phyloP scores from a whole-genome alignment of 2,797 vertebrate genomes.

The Argentina silus region DNA sequence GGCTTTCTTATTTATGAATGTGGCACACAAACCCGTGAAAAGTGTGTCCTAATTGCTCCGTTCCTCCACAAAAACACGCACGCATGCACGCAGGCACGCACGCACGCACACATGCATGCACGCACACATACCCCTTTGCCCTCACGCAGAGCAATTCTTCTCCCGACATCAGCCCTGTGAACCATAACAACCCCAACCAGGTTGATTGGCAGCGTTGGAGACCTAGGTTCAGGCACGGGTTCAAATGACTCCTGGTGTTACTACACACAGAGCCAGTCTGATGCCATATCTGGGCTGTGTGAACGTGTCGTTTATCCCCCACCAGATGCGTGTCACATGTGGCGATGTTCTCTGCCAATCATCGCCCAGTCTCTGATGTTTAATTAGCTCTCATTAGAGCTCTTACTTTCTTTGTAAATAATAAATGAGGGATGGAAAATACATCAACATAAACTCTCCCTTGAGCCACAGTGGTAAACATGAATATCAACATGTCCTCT shows the following conservation, averaged over 20 bases:
- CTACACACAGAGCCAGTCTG: conserved; percentile 29
- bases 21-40: no score
- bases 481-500: conserved; percentile 55
- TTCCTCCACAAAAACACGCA: conserved; percentile 10
- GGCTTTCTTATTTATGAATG: no score
- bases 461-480: conserved; percentile 56
- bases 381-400: conserved; percentile 78
- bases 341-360: conserved; percentile 75
- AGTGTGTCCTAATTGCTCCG: no score
- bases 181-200: conserved; percentile 68
- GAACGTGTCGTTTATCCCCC: conserved; percentile 48
- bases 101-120: background rate
- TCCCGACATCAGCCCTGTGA: conserved; percentile 55
- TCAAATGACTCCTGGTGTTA: conserved; percentile 33
- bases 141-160: conserved; percentile 29
- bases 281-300: conserved; percentile 10
- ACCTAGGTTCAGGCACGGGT: conserved; percentile 70
- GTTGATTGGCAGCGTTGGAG: conserved; percentile 73
- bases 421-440: conserved; percentile 66
- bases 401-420: conserved; percentile 74
- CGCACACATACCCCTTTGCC: background rate
- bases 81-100: conserved; percentile 16
- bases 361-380: conserved; percentile 67
- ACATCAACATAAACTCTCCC: conserved; percentile 67
- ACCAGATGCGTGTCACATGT: conserved; percentile 75